Evolutionary conservation across 2,113 vertebrate species (phyloP), one percentile per base, ranked within the genome.

Genomic region (Crocuta crocuta): DNA sequence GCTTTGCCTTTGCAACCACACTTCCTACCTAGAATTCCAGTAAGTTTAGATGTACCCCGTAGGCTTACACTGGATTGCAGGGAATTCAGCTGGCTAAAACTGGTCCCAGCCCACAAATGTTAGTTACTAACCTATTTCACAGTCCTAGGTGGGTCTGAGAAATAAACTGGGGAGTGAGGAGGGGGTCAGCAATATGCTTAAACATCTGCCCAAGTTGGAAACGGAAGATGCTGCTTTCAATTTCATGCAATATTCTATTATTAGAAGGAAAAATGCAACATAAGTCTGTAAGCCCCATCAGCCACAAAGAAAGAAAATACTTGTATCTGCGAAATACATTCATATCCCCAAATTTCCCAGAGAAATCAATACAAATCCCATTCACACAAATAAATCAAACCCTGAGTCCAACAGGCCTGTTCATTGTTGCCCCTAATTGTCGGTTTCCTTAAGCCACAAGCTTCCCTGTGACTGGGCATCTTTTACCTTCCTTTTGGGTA

Each of bases 261-360:
- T 63, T 96, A 76, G 61, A 96, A 63, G 61, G n/a, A 89, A 95
- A 97, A 73, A 81, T 70, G 71, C 50, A 96, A 92, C 50, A 48
- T 83, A 97, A 96, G 43, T 28, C 76, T 80, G 33, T 63, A 83
- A 89, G 10, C 45, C 26, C 39, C n/a, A 48, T 71, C 53, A 89
- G 24, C 65, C 24, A 94, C 85, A 98, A 86, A 92, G 23, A n/a
- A 94, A 86, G 71, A 66, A 86, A 96, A 85, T 28, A 31, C 66
- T 65, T 94, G 6, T 86, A 84, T 86, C 91, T 94, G 21, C 26
- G 89, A n/a, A 86, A 90, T 58, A 88, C 55, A 94, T 48, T 96
- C 45, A 88, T 87, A 94, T 66, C 58, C 19, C 78, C 45, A 96
- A 92, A 92, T 74, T 94, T 82, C 45, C 26, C 61, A 58, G 24